Base-by-base conservation (phyloP, 2,888 invertebrate genomes). In the Oxytorus armatus region DNA sequence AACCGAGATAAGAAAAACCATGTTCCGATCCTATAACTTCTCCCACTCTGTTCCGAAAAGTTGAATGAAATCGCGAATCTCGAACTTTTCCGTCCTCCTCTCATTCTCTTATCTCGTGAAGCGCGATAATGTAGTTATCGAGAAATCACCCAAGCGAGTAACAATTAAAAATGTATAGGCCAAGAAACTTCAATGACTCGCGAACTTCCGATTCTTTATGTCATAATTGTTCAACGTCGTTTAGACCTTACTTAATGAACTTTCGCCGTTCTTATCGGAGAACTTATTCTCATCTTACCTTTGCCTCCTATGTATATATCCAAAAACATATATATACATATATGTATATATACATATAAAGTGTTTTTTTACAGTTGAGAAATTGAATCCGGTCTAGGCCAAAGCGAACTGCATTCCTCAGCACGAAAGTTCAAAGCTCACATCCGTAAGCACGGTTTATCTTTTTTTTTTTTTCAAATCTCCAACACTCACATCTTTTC, bases 211-310 rank as follows among this genome's bases (percentile, higher is more conserved):
- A 65, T 44, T 66, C 29, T 11, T 70, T 66, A 10, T 33, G 47
- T n/a, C n/a, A 68, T 66, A 76, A 76, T 72, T 75, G 68, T 72
- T 76, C 59, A 73, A 68, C 76, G 55, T 68, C 59, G 29, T 73
- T 63, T 36, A 61, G 59, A 59, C 33, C 53, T 49, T 69, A 33
- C 29, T 33, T 33, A 21, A 44, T 23, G 16, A 66, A 69, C 68
- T 55, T 74, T 36, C 8, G 36, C 42, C 29, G 16, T 8, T 0
- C 11, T 1, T 49, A 59, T 44, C 33, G 16, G 11, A 16, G 76
- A 79, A 76, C 57, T 79, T 76, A 57, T 59, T 59, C 66, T 76
- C 65, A 55, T 53, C 73, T 55, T 7, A 53, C 14, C n/a, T 23
- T 61, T 29, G 14, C 36, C 36, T 8, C 10, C 36, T 36, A 8